Percentiles rank a stretch among this genome's conserved stretches.
phyloP scores from a whole-genome alignment of 2,888 invertebrate genomes.

The Tridacna gigas region DNA sequence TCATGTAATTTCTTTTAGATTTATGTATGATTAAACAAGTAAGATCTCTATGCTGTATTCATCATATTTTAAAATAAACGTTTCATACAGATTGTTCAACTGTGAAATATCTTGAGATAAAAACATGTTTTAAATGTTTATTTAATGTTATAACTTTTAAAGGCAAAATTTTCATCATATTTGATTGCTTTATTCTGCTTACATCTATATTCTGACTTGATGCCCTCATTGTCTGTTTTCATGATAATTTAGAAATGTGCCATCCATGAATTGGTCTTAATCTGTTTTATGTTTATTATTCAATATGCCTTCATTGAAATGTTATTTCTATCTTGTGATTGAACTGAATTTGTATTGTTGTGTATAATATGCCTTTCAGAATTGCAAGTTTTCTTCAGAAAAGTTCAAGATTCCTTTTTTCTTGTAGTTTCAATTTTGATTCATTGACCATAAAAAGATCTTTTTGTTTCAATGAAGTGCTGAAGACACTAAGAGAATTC shows the following conservation, averaged over 20 bases:
- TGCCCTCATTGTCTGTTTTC: too few relatives aligned
- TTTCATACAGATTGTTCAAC: background rate
- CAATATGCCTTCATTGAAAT: background rate
- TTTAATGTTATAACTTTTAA: background rate
- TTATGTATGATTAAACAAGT: slow-evolving; percentile 14
- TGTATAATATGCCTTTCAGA: too few relatives aligned
- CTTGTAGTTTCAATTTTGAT: too few relatives aligned
- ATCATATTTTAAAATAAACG: slow-evolving; percentile 3
- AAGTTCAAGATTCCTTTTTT: too few relatives aligned
- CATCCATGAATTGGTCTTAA: background rate
- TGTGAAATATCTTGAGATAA: background rate
- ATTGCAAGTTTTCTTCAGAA: too few relatives aligned
- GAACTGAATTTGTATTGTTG: background rate
- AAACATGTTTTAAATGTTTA: slow-evolving; percentile 11
- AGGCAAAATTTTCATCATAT: background rate
- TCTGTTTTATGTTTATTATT: background rate
- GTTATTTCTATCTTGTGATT: slow-evolving; percentile 5
- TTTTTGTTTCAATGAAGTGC: too few relatives aligned
- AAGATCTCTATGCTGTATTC: slow-evolving; percentile 15
- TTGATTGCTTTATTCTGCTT: too few relatives aligned
- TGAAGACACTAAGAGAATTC: too few relatives aligned
- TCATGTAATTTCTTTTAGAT: slow-evolving; percentile 19
- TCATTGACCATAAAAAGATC: too few relatives aligned
- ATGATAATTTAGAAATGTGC: background rate
- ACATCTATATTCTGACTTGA: too few relatives aligned